Percentiles rank a stretch among this genome's conserved stretches.
Evolutionary conservation across 2,888 invertebrate species (phyloP).

Genomic region (Orthosia gracilis): DNA sequence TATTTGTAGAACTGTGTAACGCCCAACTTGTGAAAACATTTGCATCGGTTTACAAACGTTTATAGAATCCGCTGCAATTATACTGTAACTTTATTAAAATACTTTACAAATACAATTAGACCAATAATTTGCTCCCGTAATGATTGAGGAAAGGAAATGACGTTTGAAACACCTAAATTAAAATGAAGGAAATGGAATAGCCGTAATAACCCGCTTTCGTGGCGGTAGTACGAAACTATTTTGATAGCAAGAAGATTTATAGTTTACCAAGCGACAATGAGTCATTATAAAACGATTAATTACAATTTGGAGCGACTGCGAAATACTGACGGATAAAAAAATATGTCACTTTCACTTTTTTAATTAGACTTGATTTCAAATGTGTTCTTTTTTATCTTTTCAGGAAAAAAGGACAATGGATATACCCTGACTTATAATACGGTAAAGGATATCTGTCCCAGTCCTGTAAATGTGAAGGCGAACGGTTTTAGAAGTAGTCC

Average conservation of each 20-base stretch:
- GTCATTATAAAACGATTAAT: slow-evolving; percentile 63
- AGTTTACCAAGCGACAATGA: slow-evolving; percentile 33
- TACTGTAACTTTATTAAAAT: slow-evolving; percentile 29
- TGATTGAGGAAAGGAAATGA: slow-evolving; percentile 25
- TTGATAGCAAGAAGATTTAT: slow-evolving; percentile 32
- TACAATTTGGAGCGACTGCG: slow-evolving; percentile 29
- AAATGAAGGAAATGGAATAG: slow-evolving; percentile 28
- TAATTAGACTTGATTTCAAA: slow-evolving; percentile 3
- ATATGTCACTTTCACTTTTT: slow-evolving; percentile 35
- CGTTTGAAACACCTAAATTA: slow-evolving; percentile 19
- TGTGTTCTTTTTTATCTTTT: slow-evolving; percentile 67
- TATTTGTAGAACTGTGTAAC: slow-evolving; percentile 10
- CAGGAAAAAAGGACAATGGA: slow-evolving; percentile 90
- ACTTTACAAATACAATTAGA: slow-evolving; percentile 14
- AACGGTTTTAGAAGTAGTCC: slow-evolving; percentile 89
- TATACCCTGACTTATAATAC: slow-evolving; percentile 89
- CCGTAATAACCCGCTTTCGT: slow-evolving; percentile 35
- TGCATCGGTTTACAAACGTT: slow-evolving; percentile 5
- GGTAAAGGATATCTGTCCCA: slow-evolving; percentile 88
- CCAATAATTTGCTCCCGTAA: slow-evolving; percentile 19
- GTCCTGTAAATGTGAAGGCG: slow-evolving; percentile 89
- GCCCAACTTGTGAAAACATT: slow-evolving; percentile 28
- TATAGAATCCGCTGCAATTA: slow-evolving; percentile 29
- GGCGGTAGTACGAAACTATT: slow-evolving; percentile 26
- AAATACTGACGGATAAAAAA: slow-evolving; percentile 30